Conservation (phyloP, 2,797 vertebrate genomes). For the Acipenser transmontanus region DNA sequence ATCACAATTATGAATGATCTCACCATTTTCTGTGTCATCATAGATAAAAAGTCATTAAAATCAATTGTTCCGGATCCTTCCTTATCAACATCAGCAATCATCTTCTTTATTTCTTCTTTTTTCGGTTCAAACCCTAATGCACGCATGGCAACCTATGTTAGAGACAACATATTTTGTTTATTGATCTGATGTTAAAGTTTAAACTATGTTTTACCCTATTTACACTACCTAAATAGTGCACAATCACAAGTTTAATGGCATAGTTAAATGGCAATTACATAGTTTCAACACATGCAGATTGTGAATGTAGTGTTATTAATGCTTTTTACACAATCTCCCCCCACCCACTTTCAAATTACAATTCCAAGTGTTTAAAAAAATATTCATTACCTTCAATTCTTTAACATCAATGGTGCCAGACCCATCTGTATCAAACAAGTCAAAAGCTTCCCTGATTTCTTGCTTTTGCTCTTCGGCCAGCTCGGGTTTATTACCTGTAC, state of each 20-base stretch:
- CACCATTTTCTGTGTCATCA: constrained; percentile 93
- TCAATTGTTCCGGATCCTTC: constrained; percentile 73
- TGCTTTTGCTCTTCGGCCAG: constrained; percentile 83
- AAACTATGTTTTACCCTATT: too few species aligned
- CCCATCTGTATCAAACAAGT: constrained; percentile 84
- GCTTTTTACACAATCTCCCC: neutral
- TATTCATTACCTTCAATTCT: constrained; percentile 75
- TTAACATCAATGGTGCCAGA: constrained; percentile 84
- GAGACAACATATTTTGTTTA: constrained; percentile 16
- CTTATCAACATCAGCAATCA: constrained; percentile 81
- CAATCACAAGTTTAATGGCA: too few species aligned
- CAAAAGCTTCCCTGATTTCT: constrained; percentile 89
- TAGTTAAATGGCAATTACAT: too few species aligned
- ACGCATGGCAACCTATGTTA: constrained; percentile 80
- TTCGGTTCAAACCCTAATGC: constrained; percentile 93
- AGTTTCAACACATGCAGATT: neutral
- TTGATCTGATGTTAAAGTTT: neutral
- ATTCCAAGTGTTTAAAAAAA: too few species aligned
- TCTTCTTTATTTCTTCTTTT: constrained; percentile 88
- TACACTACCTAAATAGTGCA: too few species aligned
- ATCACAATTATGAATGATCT: constrained; percentile 24
- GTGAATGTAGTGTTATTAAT: neutral
- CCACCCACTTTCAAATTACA: too few species aligned
- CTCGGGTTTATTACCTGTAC: constrained; percentile 58
- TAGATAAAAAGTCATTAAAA: constrained; percentile 79